These are phyloP conservation scores for Folsomia candida DNA, from an alignment of 2,888 invertebrate species.

Conservation along the genomic window DNA sequence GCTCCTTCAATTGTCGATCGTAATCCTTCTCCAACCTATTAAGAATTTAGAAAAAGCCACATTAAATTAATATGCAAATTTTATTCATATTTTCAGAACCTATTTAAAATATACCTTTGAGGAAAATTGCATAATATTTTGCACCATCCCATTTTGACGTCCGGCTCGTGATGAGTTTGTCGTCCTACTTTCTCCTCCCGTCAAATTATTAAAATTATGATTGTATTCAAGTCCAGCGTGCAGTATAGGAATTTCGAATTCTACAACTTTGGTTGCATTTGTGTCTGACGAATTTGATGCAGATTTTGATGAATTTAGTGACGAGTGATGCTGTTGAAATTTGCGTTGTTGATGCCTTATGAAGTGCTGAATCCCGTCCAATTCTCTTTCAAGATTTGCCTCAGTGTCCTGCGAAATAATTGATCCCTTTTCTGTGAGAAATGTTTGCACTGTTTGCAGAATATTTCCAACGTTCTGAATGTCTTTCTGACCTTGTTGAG, in stretches of 20 bases:
- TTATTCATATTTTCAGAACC: background rate
- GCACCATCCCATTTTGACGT: background rate
- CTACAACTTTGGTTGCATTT: background rate
- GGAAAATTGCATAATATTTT: conserved; percentile 7
- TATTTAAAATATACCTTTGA: conserved; percentile 1
- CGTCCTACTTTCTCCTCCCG: background rate
- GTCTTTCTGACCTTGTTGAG: background rate
- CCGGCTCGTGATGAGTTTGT: background rate
- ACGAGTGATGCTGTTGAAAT: background rate
- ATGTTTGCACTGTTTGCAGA: conserved; percentile 1
- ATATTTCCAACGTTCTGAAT: background rate
- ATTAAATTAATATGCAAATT: background rate
- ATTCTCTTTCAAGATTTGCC: background rate
- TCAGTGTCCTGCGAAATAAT: background rate
- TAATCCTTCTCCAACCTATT: conserved; percentile 3
- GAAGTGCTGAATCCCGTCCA: background rate
- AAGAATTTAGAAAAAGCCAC: background rate
- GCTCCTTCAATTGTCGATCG: background rate
- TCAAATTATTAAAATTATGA: background rate
- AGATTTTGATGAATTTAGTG: background rate
- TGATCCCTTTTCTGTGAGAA: background rate
- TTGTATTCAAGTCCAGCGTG: background rate
- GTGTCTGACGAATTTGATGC: background rate
- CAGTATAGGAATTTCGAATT: background rate
- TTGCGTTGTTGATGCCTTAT: background rate